phyloP scores from a whole-genome alignment of 2,797 vertebrate genomes.

The Natrix natrix region DNA sequence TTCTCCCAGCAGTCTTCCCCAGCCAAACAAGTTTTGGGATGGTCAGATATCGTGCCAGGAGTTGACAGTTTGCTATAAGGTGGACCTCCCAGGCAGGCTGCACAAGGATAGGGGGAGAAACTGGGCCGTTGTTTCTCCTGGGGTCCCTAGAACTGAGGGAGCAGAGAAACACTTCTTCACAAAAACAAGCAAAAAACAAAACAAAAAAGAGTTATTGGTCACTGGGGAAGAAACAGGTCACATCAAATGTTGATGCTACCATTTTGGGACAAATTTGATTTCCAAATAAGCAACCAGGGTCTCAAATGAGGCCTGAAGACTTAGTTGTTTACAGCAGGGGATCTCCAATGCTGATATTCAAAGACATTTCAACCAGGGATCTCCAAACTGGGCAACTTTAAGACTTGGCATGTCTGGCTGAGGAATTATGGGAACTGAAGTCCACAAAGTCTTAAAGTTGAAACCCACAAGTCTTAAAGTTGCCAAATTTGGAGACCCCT shows the following conservation, averaged over 20 bases:
- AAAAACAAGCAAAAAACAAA: neutral
- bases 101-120: neutral
- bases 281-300: neutral
- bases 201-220: neutral
- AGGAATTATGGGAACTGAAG: neutral
- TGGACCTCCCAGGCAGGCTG: neutral
- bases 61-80: neutral
- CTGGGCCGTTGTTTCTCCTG: neutral
- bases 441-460: no score
- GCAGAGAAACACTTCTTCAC: neutral
- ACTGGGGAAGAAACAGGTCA: neutral
- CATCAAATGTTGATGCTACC: neutral
- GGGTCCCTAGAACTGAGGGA: neutral
- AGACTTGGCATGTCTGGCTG: neutral
- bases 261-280: neutral
- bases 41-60: neutral
- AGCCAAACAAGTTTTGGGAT: slow-evolving; percentile 2
- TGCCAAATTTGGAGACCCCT: neutral
- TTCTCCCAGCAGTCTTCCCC: neutral
- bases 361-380: no score
- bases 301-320: neutral
- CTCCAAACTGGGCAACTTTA: neutral
- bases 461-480: neutral
- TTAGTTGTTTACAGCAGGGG: neutral
- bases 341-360: no score